phyloP scores from a whole-genome alignment of 2,113 vertebrate genomes.

The Chauna torquata region DNA sequence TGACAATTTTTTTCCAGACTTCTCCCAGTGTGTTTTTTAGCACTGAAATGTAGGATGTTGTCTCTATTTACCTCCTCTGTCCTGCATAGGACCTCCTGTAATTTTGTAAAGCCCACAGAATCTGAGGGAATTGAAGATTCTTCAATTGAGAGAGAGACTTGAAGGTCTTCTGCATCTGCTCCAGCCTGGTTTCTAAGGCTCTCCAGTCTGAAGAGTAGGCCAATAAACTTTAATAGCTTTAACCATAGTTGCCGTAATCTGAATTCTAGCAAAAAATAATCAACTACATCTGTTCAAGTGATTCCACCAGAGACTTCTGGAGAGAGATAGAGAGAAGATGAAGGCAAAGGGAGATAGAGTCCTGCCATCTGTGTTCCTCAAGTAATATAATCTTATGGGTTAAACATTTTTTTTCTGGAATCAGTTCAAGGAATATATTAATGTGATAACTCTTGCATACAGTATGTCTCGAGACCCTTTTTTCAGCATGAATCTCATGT shows the following conservation, averaged over 20 bases:
- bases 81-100: not conserved
- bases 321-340: not conserved
- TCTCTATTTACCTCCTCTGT: not conserved
- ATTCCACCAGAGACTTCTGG: not conserved
- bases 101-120: not conserved
- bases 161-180: not conserved
- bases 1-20: not conserved
- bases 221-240: not conserved
- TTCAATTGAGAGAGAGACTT: no score
- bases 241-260: not conserved
- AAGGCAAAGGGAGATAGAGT: not conserved
- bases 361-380: not conserved
- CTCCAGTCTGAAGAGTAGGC: not conserved
- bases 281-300: not conserved
- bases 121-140: not conserved
- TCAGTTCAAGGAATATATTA: not conserved
- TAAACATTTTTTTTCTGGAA: not conserved
- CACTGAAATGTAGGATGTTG: not conserved
- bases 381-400: not conserved
- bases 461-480: not conserved
- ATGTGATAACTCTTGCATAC: not conserved
- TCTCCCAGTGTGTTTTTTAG: not conserved
- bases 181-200: not conserved
- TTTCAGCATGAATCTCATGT: not conserved
- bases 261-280: not conserved